These are phyloP conservation scores for Saxicola maurus DNA, from an alignment of 2,797 vertebrate genomes.

Conservation along the genomic window DNA sequence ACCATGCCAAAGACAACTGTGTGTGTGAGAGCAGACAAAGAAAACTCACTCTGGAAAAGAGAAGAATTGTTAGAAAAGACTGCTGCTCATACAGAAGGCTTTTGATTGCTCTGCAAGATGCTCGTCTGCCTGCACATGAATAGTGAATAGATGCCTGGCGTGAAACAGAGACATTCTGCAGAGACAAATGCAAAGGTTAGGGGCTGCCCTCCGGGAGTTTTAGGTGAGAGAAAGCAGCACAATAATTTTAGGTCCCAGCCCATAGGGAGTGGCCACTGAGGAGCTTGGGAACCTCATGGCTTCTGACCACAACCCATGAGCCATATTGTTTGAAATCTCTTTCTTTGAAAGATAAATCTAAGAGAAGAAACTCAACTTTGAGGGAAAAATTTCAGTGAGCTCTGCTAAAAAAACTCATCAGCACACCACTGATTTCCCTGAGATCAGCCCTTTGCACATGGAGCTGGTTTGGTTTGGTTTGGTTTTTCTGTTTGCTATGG, in stretches of 20 bases:
- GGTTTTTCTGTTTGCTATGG: not conserved
- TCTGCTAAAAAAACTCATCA: not conserved
- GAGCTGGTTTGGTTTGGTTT: not conserved
- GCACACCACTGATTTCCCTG: not conserved
- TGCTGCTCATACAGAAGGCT: not conserved
- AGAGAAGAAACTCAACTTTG: not conserved
- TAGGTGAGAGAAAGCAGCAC: not conserved
- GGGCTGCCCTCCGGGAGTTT: not conserved
- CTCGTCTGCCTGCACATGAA: not conserved
- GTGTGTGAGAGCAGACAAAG: not conserved
- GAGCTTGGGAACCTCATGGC: not conserved
- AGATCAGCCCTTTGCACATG: not conserved
- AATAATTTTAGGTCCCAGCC: not conserved
- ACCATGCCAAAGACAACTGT: not conserved
- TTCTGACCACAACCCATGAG: not conserved
- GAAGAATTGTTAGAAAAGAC: not conserved
- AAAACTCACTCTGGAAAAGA: not conserved
- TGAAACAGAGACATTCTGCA: not conserved
- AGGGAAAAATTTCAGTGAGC: not conserved
- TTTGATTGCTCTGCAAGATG: not conserved
- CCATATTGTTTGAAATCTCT: not conserved
- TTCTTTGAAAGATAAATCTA: not conserved
- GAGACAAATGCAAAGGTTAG: not conserved
- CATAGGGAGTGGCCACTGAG: not conserved
- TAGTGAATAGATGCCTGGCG: not conserved